A percentile compares a stretch with the other conserved stretches of the same genome.
phyloP scores from a whole-genome alignment of 2,113 vertebrate species.

The Proterorhinus semilunaris region DNA sequence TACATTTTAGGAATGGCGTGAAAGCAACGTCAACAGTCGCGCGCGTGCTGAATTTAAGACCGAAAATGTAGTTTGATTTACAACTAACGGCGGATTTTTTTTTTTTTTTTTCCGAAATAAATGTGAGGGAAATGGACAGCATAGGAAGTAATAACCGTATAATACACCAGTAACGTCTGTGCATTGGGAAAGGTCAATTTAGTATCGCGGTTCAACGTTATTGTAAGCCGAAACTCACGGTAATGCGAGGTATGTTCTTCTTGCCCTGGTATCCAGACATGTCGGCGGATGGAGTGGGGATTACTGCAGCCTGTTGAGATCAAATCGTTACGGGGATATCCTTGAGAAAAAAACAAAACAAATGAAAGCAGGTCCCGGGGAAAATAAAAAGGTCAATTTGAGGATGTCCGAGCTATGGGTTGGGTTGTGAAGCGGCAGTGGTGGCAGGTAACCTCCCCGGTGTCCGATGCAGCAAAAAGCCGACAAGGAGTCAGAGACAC shows the following conservation, averaged over 20 bases:
- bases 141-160: not conserved
- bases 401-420: conserved; percentile 18
- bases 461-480: conserved; percentile 77
- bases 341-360: conserved; percentile 12
- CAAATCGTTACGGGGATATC: not conserved
- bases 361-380: conserved; percentile 18
- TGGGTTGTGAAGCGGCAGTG: not conserved
- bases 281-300: conserved; percentile 52
- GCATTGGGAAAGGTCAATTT: not conserved
- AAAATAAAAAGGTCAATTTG: not conserved
- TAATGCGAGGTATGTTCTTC: conserved; percentile 98
- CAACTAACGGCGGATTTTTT: not conserved
- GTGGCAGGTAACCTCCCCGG: conserved; percentile 50
- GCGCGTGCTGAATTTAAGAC: not conserved
- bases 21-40: not conserved
- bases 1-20: not conserved
- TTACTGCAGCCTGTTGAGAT: conserved; percentile 5
- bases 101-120: not conserved
- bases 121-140: not conserved
- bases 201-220: too few relatives aligned
- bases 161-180: not conserved
- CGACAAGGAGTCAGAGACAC: conserved; percentile 75
- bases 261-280: conserved; percentile 84
- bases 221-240: conserved; percentile 80
- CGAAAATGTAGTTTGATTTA: not conserved